A percentile compares a stretch with the other conserved stretches of the same genome.
These are phyloP conservation scores for Trochalopteron elliotii DNA, from an alignment of 2,113 vertebrate species.

Conservation along the genomic window DNA sequence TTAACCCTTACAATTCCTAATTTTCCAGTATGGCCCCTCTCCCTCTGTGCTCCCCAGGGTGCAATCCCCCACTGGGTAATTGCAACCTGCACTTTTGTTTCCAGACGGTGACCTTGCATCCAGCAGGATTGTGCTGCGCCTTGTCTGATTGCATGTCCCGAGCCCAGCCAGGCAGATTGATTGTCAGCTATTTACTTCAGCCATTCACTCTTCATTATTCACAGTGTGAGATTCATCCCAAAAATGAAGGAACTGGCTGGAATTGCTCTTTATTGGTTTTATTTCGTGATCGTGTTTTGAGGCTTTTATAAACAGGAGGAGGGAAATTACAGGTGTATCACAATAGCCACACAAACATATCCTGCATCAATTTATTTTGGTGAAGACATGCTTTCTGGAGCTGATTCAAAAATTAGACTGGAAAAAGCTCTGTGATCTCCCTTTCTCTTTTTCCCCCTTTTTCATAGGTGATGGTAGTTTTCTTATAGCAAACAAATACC, in stretches of 20 bases:
- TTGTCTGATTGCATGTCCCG: background rate
- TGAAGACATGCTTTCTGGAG: background rate
- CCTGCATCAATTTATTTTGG: slow-evolving; percentile 13
- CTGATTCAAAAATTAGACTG: background rate
- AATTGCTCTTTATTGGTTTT: slow-evolving; percentile 50
- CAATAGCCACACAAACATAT: slow-evolving; percentile 30
- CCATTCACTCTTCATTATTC: slow-evolving; percentile 54
- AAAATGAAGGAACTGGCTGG: slow-evolving; percentile 22
- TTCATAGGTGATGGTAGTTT: background rate
- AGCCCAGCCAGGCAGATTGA: background rate
- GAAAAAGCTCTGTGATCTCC: background rate
- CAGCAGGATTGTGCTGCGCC: background rate
- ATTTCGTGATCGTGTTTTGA: slow-evolving; percentile 19
- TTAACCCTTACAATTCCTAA: accelerated
- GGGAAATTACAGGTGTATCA: slow-evolving; percentile 45
- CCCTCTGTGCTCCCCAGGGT: background rate
- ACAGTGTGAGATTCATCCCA: slow-evolving; percentile 42
- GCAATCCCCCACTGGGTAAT: background rate
- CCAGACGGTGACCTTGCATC: slow-evolving; percentile 9
- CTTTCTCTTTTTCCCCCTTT: background rate
- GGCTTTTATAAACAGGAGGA: slow-evolving; percentile 41
- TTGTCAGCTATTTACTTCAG: slow-evolving; percentile 36
- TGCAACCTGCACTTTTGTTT: background rate
- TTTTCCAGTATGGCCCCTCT: background rate
- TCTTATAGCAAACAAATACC: background rate